These are phyloP conservation scores for Tanytarsus gracilentus DNA, from an alignment of 2,888 invertebrate genomes.

Conservation along the genomic window DNA sequence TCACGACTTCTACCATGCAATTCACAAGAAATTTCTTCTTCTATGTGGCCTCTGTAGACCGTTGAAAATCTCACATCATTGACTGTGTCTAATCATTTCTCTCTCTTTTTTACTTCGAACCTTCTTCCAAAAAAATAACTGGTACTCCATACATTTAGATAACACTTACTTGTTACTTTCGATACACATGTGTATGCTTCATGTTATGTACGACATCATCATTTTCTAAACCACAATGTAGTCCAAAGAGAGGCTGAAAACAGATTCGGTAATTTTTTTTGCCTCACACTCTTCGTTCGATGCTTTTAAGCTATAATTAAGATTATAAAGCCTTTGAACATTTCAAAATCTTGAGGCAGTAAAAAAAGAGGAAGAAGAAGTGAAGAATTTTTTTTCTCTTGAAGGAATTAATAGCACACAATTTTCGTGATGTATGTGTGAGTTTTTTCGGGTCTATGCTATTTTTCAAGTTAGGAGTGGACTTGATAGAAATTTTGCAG, in stretches of 20 bases:
- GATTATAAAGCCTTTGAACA: conserved; percentile 21
- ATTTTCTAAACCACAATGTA: no score
- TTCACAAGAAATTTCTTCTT: conserved; percentile 3
- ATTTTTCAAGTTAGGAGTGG: neutral
- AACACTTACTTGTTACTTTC: no score
- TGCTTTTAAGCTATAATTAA: conserved; percentile 26
- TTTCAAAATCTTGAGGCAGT: neutral
- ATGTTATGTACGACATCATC: neutral
- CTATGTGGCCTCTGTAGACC: neutral
- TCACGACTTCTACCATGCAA: neutral
- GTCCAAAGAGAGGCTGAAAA: no score
- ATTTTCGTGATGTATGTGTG: conserved; percentile 4
- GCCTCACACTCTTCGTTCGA: neutral
- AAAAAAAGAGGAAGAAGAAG: conserved; percentile 10
- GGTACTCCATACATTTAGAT: no score
- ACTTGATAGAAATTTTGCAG: neutral
- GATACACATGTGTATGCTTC: no score
- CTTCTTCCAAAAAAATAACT: neutral
- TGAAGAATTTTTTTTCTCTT: neutral
- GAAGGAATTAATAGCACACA: conserved; percentile 4
- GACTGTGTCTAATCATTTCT: conserved; percentile 3
- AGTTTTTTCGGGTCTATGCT: conserved; percentile 5
- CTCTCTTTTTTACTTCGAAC: neutral
- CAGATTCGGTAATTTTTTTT: no score
- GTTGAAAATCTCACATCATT: conserved; percentile 8